Base-by-base conservation (phyloP, 2,797 vertebrate genomes). In the Danio kyathit region DNA sequence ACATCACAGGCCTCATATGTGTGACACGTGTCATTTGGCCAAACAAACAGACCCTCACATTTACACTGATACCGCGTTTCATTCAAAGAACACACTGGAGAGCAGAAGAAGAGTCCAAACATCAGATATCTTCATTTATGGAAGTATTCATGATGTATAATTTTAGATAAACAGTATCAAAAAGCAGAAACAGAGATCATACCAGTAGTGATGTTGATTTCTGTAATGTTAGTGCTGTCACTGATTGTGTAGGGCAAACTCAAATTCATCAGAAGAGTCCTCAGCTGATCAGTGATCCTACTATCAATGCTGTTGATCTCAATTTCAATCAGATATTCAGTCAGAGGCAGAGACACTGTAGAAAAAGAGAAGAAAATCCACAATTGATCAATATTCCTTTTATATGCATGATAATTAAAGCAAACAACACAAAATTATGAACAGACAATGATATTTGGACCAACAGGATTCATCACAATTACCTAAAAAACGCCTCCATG, bases 121-220 rank as follows among this genome's bases (percentile, higher is more conserved):
- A 29, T 29, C 29, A 29, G 1, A 29, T 29, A 29, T 29, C 29
- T 29, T 29, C 29, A 29, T 29, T 29, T 1, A 29, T 29, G 3
- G 29, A 29, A 29, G 29, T 29, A 29, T 29, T 29, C 3, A 29
- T 29, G 29, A 29, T 29, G 29, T 29, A 29, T 29, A 29, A 29
- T 29, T 29, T 29, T 29, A 29, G 29, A 29, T 29, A 29, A 29
- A 29, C 29, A 29, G 29, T 29, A 29, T 29, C 29, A 29, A 29
- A 29, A 29, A 29, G 29, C 29, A 29, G 29, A 19, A 64, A 8
- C 21, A 19, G 0, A 59, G 43, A 14, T 57, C 8, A 7, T 60
- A 79, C 76, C 76, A 21, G 76, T 79, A 43, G 76, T 79, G 4
- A 84, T 54, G 78, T 73, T 84, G 78, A 84, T 67, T 41, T 84